Percentiles rank a stretch among this genome's conserved stretches.
Conservation (phyloP, 1,140 invertebrate genomes). For the Drosophila takahashii region DNA sequence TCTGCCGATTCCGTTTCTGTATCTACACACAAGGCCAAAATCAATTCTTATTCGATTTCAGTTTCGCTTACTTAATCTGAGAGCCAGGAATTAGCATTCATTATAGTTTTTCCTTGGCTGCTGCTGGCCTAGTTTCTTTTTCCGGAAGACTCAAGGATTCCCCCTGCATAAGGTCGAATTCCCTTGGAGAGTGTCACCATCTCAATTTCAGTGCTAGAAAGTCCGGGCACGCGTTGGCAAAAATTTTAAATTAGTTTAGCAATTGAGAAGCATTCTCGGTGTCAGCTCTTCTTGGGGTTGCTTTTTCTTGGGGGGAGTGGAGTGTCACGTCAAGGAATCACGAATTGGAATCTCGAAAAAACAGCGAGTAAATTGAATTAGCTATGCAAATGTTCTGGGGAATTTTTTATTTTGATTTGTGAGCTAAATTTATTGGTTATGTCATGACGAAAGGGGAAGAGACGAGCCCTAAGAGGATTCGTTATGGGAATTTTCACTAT, state of each 20-base stretch:
- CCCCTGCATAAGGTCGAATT: conserved; percentile 45
- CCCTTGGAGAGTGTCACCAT: conserved; percentile 38
- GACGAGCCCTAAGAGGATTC: background rate
- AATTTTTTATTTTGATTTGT: conserved; percentile 51
- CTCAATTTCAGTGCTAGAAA: conserved; percentile 54
- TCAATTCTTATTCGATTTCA: conserved; percentile 73
- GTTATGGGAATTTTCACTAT: conserved; percentile 1
- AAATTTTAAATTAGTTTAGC: conserved; percentile 80
- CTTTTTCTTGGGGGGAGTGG: background rate
- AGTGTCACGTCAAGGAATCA: conserved; percentile 39
- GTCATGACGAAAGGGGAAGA: background rate
- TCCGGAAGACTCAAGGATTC: conserved; percentile 28
- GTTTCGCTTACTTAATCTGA: conserved; percentile 57
- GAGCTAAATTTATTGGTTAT: conserved; percentile 29
- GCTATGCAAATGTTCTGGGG: conserved; percentile 61
- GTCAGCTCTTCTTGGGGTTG: conserved; percentile 25
- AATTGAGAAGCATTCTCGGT: conserved; percentile 66
- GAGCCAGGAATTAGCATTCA: conserved; percentile 69
- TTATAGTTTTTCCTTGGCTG: conserved; percentile 54
- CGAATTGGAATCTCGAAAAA: conserved; percentile 56
- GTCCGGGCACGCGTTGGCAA: conserved; percentile 63
- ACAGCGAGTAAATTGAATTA: conserved; percentile 67
- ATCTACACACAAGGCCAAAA: conserved; percentile 37
- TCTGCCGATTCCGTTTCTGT: conserved; percentile 40
- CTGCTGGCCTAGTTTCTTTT: conserved; percentile 51